These are phyloP conservation scores for Zaprionus lineosus DNA, from an alignment of 2,888 invertebrate genomes.

Conservation along the genomic window DNA sequence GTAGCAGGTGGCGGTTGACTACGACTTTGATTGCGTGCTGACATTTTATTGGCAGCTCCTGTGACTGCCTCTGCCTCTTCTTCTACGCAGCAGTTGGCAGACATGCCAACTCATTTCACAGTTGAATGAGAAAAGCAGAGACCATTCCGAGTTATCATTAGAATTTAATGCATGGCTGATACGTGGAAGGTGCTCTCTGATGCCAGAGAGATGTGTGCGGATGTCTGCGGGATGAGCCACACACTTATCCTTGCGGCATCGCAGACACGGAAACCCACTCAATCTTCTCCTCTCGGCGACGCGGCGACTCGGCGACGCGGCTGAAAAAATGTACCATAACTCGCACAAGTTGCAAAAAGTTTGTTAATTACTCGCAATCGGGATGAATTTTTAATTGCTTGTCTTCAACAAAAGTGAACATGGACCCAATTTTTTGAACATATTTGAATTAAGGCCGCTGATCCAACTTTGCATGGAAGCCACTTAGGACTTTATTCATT, in stretches of 20 bases:
- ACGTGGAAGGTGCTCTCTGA: constrained; percentile 24
- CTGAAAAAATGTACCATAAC: too few species aligned
- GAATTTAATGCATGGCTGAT: constrained; percentile 43
- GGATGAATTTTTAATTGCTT: constrained; percentile 33
- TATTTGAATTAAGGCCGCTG: too few species aligned
- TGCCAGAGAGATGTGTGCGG: too few species aligned
- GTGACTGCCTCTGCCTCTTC: neutral
- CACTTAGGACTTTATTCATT: too few species aligned
- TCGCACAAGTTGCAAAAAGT: constrained; percentile 21
- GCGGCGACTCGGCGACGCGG: too few species aligned
- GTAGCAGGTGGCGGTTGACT: neutral
- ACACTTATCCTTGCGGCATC: neutral
- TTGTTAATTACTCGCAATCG: constrained; percentile 28
- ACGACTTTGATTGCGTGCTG: constrained; percentile 45
- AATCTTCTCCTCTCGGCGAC: too few species aligned
- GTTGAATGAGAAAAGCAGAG: constrained; percentile 48
- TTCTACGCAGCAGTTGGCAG: too few species aligned
- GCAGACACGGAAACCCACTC: too few species aligned
- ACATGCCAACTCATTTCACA: constrained; percentile 54
- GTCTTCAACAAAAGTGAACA: too few species aligned
- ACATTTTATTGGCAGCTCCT: constrained; percentile 59
- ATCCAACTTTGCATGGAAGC: too few species aligned
- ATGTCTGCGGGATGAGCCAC: constrained; percentile 9
- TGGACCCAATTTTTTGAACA: too few species aligned
- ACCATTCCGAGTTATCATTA: constrained; percentile 40